phyloP scores from a whole-genome alignment of 2,888 invertebrate genomes.

The Drosophila cyrtoloma region DNA sequence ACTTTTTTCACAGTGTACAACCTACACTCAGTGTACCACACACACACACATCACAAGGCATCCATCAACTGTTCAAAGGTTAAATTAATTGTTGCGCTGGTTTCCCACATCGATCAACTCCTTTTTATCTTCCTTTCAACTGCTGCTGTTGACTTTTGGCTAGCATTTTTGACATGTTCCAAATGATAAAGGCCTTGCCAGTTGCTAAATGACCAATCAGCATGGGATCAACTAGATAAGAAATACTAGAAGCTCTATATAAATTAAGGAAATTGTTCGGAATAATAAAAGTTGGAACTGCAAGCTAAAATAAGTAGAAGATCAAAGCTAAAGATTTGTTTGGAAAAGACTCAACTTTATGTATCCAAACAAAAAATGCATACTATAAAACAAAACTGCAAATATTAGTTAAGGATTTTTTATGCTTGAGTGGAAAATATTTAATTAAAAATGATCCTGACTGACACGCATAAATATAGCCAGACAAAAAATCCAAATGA shows the following conservation, averaged over 20 bases:
- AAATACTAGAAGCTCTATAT: background rate
- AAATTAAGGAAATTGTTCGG: background rate
- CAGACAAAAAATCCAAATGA: background rate
- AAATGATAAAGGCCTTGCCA: background rate
- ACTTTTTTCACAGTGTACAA: background rate
- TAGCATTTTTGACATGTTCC: slow-evolving; percentile 5
- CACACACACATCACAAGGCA: slow-evolving; percentile 4
- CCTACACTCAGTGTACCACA: background rate
- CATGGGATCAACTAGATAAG: background rate
- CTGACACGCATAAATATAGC: background rate
- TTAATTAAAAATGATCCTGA: background rate
- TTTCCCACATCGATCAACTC: slow-evolving; percentile 6
- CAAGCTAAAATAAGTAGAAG: background rate
- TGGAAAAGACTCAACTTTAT: background rate
- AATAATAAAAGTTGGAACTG: background rate
- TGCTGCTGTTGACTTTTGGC: slow-evolving; percentile 19
- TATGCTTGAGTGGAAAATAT: background rate
- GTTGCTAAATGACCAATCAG: slow-evolving; percentile 1
- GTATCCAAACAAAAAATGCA: background rate
- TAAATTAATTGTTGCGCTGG: slow-evolving; percentile 55
- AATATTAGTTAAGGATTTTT: background rate
- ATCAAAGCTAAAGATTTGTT: background rate
- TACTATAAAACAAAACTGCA: background rate
- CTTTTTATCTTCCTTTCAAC: slow-evolving; percentile 11
- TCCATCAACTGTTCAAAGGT: slow-evolving; percentile 38